Conservation (phyloP, 2,888 invertebrate genomes). For the Drosophila testacea region DNA sequence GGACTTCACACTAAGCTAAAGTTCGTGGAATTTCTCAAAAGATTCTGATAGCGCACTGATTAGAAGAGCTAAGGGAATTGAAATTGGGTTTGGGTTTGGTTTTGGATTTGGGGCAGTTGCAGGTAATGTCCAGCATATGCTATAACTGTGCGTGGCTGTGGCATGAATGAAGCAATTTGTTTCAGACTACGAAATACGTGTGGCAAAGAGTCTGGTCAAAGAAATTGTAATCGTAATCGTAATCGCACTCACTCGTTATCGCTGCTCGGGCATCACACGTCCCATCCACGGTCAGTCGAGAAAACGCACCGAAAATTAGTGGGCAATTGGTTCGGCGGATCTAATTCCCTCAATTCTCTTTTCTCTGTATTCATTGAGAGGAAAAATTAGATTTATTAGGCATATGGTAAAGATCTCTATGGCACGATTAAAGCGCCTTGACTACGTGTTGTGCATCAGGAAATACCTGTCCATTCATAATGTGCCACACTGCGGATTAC, state of each 20-base stretch:
- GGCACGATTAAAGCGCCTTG: conserved; percentile 54
- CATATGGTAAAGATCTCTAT: conserved; percentile 71
- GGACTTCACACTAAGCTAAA: conserved; percentile 33
- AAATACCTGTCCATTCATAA: conserved; percentile 42
- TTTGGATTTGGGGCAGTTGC: conserved; percentile 14
- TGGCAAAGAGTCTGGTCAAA: conserved; percentile 34
- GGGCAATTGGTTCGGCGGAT: conserved; percentile 59
- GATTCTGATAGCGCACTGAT: conserved; percentile 54
- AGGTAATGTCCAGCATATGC: conserved; percentile 53
- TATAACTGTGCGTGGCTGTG: conserved; percentile 25
- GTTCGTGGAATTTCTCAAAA: conserved; percentile 45
- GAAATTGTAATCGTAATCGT: conserved; percentile 45
- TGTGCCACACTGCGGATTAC: conserved; percentile 24
- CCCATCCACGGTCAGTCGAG: conserved; percentile 47
- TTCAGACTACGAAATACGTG: conserved; percentile 59
- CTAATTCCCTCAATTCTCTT: not conserved
- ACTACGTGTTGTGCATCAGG: conserved; percentile 68
- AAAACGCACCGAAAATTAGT: conserved; percentile 77
- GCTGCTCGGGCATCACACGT: conserved; percentile 61
- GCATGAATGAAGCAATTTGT: conserved; percentile 75
- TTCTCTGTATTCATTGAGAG: not conserved
- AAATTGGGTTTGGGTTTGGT: not conserved
- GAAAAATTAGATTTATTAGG: conserved; percentile 72
- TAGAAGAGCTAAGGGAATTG: conserved; percentile 42
- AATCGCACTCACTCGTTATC: conserved; percentile 43